Conservation (phyloP, 2,113 vertebrate species). For the Rhinichthys klamathensis region DNA sequence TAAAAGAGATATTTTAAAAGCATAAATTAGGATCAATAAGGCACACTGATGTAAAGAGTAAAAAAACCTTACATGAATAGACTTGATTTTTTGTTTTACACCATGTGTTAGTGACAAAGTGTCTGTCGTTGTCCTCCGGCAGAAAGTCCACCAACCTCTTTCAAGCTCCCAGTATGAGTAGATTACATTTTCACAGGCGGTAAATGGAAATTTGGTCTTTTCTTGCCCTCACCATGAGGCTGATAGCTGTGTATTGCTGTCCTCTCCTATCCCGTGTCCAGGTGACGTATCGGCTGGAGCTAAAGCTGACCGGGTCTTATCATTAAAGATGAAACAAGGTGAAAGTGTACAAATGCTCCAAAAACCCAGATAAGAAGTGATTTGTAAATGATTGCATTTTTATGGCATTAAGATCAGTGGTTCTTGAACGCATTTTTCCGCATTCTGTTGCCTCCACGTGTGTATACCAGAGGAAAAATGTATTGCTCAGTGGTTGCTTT, state of each 20-base stretch:
- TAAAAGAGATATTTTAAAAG: not conserved
- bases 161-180: constrained; percentile 34
- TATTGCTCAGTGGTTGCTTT: not conserved
- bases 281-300: constrained; percentile 59
- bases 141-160: not conserved
- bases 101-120: not conserved
- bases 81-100: constrained; percentile 1
- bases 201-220: constrained; percentile 46
- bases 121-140: not conserved
- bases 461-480: not conserved
- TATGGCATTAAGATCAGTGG: not conserved
- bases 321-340: constrained; percentile 26
- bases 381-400: not conserved
- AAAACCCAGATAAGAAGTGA: not conserved
- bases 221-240: constrained; percentile 1
- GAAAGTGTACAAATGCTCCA: not conserved
- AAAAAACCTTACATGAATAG: not conserved
- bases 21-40: not conserved
- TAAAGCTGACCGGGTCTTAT: constrained; percentile 44
- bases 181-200: constrained; percentile 44
- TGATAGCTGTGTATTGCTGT: constrained; percentile 3
- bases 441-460: too few relatives aligned
- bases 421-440: too few relatives aligned
- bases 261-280: constrained; percentile 7
- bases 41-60: not conserved